phyloP scores from a whole-genome alignment of 2,797 vertebrate species.

The Phrynocephalus vlangalii region DNA sequence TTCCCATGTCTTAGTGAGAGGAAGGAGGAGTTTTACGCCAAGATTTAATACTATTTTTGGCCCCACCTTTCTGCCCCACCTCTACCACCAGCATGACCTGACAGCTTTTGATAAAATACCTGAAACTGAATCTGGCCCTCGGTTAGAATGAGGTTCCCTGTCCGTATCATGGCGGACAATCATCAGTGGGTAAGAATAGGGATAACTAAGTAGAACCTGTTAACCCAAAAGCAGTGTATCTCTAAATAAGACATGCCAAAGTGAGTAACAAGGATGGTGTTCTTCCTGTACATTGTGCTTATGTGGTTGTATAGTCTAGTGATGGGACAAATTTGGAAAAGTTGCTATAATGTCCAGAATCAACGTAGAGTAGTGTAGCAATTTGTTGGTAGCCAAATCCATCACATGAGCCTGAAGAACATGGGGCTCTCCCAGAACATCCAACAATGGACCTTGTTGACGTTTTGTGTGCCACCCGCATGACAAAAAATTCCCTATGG shows the following conservation, averaged over 20 bases:
- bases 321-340: too few species aligned
- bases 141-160: too few species aligned
- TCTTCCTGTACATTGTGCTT: background rate
- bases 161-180: background rate
- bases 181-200: background rate
- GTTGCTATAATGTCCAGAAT: too few species aligned
- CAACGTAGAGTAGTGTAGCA: background rate
- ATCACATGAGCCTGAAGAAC: background rate
- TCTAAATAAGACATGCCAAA: background rate
- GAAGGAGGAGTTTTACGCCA: too few species aligned
- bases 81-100: too few species aligned
- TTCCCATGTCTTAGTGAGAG: too few species aligned
- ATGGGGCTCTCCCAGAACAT: background rate
- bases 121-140: too few species aligned
- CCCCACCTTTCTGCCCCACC: too few species aligned
- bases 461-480: background rate
- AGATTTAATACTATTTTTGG: too few species aligned
- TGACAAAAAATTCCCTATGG: too few species aligned
- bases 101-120: too few species aligned
- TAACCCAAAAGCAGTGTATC: background rate
- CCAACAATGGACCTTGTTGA: background rate
- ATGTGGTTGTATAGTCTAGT: background rate
- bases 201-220: background rate
- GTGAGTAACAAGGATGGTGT: background rate
- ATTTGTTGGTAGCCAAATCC: background rate